phyloP scores from a whole-genome alignment of 2,888 invertebrate genomes.

The Prosopocoilus inquinatus region DNA sequence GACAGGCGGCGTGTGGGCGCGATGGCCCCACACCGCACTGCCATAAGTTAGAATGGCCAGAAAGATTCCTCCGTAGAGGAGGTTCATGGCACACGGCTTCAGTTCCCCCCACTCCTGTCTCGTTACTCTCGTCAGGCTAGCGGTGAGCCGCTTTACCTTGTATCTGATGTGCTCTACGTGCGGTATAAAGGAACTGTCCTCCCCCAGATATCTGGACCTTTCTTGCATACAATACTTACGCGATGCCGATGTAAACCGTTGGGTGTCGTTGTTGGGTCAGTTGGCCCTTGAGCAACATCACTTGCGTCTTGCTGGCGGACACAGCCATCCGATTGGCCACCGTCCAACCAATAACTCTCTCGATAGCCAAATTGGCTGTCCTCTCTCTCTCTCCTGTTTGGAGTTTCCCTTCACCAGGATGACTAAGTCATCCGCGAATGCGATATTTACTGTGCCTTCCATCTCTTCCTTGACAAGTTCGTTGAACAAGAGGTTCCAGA shows the following conservation, averaged over 20 bases:
- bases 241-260: not conserved
- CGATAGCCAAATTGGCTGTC: not conserved
- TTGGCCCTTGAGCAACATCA: conserved; percentile 5
- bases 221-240: not conserved
- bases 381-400: not conserved
- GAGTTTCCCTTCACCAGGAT: not conserved
- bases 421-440: not conserved
- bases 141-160: not conserved
- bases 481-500: conserved; percentile 10
- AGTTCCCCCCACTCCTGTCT: not conserved
- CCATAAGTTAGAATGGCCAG: not conserved
- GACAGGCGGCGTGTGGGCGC: not conserved
- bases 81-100: not conserved
- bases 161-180: not conserved
- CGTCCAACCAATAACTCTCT: not conserved
- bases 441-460: not conserved
- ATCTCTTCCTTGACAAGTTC: not conserved
- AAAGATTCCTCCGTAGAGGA: conserved; percentile 4
- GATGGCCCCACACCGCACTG: not conserved
- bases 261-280: not conserved
- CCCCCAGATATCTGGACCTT: conserved; percentile 4
- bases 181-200: not conserved
- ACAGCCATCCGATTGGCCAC: not conserved
- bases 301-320: not conserved
- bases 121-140: not conserved